Base-by-base conservation (phyloP, 2,113 vertebrate species). In the Psettodes erumei region DNA sequence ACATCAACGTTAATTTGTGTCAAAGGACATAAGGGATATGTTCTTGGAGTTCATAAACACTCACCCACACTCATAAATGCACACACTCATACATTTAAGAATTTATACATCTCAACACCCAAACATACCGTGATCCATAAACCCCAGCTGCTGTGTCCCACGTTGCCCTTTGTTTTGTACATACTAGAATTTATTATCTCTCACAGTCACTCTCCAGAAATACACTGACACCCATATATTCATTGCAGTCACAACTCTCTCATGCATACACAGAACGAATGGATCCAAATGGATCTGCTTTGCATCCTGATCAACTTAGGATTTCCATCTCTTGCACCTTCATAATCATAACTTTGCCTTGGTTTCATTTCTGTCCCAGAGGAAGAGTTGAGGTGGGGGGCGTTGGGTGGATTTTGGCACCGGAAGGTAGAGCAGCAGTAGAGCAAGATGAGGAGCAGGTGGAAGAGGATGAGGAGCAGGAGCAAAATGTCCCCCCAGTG, bases 361-460 rank as follows among this genome's bases (percentile, higher is more conserved):
- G 33, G 64, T 85, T 86, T 93, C 48, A 94, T 86, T 91, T 91
- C 68, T 93, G 91, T 92, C 90, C 93, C 85, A 94, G 81, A 76
- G 92, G 89, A 84, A 93, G 89, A 60, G 93, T 87, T 51, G 92
- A 93, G 74, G 89, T 84, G 62, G 90, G 80, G 85, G 88, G 37
- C 55, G 86, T 74, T 45, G 90, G 79, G 75, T 89, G 91, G 85
- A 91, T 91, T 92, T 92, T 94, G 91, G 92, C 91, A 93, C 90
- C 89, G 76, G 93, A 82, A 90, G 92, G 89, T 80, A 92, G 68
- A 92, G 88, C 85, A 87, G 92, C 90, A 81, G 88, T 77, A 67
- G 90, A 92, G 73, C 91, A 93, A 51, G 86, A 90, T n/a, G 91
- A 82, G 62, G 86, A 91, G 73, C 85, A 90, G 54, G 87, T 90